phyloP scores from a whole-genome alignment of 2,888 invertebrate genomes.

The Galeopsomyia nigrocyanea region DNA sequence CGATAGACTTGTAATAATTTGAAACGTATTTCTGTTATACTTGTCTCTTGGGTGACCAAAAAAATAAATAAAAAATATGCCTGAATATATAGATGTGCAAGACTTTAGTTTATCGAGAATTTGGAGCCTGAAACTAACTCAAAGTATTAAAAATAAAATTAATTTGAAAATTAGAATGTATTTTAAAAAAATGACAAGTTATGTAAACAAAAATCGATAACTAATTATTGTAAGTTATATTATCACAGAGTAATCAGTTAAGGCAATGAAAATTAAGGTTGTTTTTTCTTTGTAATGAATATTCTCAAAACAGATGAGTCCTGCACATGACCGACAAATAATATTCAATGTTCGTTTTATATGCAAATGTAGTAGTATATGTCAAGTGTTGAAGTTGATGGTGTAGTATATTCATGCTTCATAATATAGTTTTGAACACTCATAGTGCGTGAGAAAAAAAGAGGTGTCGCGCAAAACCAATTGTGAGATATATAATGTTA shows the following conservation, averaged over 20 bases:
- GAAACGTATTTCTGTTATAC: slow-evolving; percentile 27
- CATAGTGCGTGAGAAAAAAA: slow-evolving; percentile 22
- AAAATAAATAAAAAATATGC: slow-evolving; percentile 13
- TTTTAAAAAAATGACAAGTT: too few relatives aligned
- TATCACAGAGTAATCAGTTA: too few relatives aligned
- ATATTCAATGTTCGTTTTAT: slow-evolving; percentile 3
- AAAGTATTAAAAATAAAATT: too few relatives aligned
- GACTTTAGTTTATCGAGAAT: slow-evolving; percentile 14
- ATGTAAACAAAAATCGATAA: too few relatives aligned
- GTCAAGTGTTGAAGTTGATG: slow-evolving; percentile 34
- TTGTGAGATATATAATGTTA: slow-evolving; percentile 33
- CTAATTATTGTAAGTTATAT: too few relatives aligned
- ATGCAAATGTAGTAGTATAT: slow-evolving; percentile 17
- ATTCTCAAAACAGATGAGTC: too few relatives aligned
- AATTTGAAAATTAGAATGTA: too few relatives aligned
- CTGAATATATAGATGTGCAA: not conserved
- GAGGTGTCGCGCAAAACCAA: slow-evolving; percentile 25
- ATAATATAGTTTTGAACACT: slow-evolving; percentile 16
- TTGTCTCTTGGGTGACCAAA: slow-evolving; percentile 37
- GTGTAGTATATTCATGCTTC: slow-evolving; percentile 55
- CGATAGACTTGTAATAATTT: slow-evolving; percentile 63
- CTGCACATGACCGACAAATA: not conserved
- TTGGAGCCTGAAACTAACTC: too few relatives aligned
- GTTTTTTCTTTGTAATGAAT: too few relatives aligned
- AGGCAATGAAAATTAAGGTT: too few relatives aligned